phyloP scores from a whole-genome alignment of 1,140 invertebrate genomes.

The Globodera rostochiensis region DNA sequence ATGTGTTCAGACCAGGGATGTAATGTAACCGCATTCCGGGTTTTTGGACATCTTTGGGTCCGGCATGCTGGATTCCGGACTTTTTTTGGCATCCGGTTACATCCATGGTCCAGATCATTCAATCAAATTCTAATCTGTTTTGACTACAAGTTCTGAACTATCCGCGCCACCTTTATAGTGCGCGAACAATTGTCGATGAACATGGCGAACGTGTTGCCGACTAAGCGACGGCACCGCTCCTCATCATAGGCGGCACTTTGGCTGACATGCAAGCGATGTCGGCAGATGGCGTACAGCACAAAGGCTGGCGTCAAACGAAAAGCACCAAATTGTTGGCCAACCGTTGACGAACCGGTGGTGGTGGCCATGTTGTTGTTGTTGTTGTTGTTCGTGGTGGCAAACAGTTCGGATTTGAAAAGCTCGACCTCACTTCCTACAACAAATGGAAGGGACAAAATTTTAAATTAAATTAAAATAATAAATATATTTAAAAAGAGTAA shows the following conservation, averaged over 20 bases:
- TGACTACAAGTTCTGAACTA: no score
- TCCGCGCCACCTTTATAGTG: constrained; percentile 32
- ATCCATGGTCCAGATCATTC: no score
- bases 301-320: constrained; percentile 57
- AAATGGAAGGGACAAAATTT: no score
- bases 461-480: no score
- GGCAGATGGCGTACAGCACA: constrained; percentile 53
- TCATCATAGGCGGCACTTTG: neutral
- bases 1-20: neutral
- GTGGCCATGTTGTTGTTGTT: neutral
- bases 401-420: neutral
- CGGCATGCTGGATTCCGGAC: no score
- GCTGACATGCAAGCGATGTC: constrained; percentile 42
- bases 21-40: no score
- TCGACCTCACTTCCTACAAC: neutral
- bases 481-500: no score
- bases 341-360: neutral
- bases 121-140: no score
- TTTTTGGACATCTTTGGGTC: no score
- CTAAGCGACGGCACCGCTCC: neutral
- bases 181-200: constrained; percentile 35
- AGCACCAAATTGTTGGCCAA: constrained; percentile 1
- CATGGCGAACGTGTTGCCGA: constrained; percentile 36
- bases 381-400: neutral
- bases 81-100: no score